phyloP scores from a whole-genome alignment of 1,140 invertebrate genomes.

The Wiebesia pumilae region DNA sequence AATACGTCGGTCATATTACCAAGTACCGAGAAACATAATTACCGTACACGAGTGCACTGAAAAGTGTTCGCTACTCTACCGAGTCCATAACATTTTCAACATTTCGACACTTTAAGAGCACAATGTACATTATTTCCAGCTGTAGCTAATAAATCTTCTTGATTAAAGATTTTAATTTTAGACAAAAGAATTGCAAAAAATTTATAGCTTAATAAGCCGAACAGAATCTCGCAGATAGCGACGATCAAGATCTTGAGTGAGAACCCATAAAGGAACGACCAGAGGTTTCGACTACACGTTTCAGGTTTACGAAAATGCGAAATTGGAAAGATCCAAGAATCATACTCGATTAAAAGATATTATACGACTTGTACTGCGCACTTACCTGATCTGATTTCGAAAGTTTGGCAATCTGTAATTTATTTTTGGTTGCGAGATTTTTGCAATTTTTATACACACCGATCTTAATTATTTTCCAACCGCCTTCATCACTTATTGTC shows the following conservation, averaged over 20 bases:
- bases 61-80: neutral
- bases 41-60: neutral
- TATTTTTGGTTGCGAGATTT: too few relatives aligned
- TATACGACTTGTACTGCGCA: too few relatives aligned
- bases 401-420: too few relatives aligned
- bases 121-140: neutral
- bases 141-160: neutral
- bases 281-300: neutral
- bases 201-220: constrained; percentile 8
- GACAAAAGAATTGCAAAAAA: constrained; percentile 23
- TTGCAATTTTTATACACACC: too few relatives aligned
- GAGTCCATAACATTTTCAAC: neutral
- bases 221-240: neutral
- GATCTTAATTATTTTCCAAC: too few relatives aligned
- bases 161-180: constrained; percentile 28
- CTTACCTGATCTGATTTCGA: too few relatives aligned
- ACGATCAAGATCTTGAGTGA: neutral
- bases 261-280: neutral
- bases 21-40: neutral
- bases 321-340: neutral
- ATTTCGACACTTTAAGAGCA: neutral
- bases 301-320: neutral
- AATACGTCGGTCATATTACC: neutral
- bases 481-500: too few relatives aligned
- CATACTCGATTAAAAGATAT: neutral